Conservation (phyloP, 2,888 invertebrate genomes). For the Dromius quadrimaculatus region DNA sequence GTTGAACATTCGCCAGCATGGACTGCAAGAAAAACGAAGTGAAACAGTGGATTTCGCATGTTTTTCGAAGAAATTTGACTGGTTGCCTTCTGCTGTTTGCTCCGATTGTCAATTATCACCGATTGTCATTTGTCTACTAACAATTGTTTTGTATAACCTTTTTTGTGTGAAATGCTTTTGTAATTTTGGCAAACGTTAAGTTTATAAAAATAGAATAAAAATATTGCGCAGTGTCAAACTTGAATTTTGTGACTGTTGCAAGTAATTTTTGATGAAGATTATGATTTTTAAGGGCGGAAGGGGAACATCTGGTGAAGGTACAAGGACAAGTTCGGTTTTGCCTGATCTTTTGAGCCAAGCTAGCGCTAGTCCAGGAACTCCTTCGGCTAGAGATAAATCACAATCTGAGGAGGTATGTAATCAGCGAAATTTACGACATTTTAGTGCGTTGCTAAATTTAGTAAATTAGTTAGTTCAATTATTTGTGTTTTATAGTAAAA, state of each 20-base stretch:
- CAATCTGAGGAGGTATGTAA: slow-evolving; percentile 94
- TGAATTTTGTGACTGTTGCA: background rate
- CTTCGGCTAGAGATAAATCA: slow-evolving; percentile 90
- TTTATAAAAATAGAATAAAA: slow-evolving; percentile 4
- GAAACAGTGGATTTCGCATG: slow-evolving; percentile 8
- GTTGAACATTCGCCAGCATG: slow-evolving; percentile 36
- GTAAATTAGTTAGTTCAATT: background rate
- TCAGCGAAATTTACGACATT: background rate
- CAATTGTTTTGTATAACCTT: background rate
- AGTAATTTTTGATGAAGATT: background rate
- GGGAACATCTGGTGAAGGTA: slow-evolving; percentile 68
- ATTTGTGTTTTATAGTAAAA: background rate
- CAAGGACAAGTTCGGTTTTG: slow-evolving; percentile 91
- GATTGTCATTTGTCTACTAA: slow-evolving; percentile 32
- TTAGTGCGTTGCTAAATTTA: background rate
- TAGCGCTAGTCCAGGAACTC: slow-evolving; percentile 82
- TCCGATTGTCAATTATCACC: slow-evolving; percentile 1
- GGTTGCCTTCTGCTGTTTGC: slow-evolving; percentile 50
- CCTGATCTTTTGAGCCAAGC: slow-evolving; percentile 95
- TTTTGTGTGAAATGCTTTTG: slow-evolving; percentile 5
- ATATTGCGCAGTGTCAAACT: background rate
- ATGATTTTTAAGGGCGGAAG: slow-evolving; percentile 64
- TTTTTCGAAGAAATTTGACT: slow-evolving; percentile 32
- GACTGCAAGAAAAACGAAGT: slow-evolving; percentile 17
- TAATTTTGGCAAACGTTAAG: background rate